Base-by-base conservation (phyloP, 1,140 invertebrate species). In the Macrobrachium nipponense region DNA sequence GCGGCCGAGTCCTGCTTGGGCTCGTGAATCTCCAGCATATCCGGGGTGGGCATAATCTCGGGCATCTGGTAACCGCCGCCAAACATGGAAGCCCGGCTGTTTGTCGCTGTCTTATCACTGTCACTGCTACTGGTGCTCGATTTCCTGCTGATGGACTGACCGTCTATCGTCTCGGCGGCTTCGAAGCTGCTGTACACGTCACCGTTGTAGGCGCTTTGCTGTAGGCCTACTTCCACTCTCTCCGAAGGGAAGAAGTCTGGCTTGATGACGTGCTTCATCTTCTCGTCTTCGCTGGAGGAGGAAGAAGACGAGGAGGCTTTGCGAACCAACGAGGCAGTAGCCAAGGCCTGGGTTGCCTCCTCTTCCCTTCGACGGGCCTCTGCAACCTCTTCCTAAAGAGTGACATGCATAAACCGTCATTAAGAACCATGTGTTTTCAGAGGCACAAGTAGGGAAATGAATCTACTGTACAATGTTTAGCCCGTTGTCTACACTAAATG, bases 171-270 rank as follows among this genome's bases (percentile, higher is more conserved):
- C 68, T 70, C 68, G 20, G 23, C 90, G 97, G 95, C 91, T 98
- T 96, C 81, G 96, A 96, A 85, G 97, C 93, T 86, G 97, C 98
- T 90, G 95, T 94, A 90, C 97, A 93, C 96, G 90, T 97, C 96
- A 87, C 99, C 96, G 64, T 97, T 97, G 93, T 96, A 97, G 89
- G 95, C 95, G 91, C 96, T 96, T 90, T 91, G 90, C 85, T 96
- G 95, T 90, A 97, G 96, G 90, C 97, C 95, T 68, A 94, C 95
- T 72, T 93, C 93, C 82, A 98, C 92, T 89, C 97, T 96, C 89
- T 94, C 93, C 89, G 94, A 95, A 17, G 96, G 95, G 91, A 98
- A 95, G 87, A 95, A 95, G 88, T 91, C 91, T 8, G 18, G 51
- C 51, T 27, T 12, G 75, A 93, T 92, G 82, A 93, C 90, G 84